Conservation (phyloP, 2,888 invertebrate genomes). For the Cryptosula pallasiana region DNA sequence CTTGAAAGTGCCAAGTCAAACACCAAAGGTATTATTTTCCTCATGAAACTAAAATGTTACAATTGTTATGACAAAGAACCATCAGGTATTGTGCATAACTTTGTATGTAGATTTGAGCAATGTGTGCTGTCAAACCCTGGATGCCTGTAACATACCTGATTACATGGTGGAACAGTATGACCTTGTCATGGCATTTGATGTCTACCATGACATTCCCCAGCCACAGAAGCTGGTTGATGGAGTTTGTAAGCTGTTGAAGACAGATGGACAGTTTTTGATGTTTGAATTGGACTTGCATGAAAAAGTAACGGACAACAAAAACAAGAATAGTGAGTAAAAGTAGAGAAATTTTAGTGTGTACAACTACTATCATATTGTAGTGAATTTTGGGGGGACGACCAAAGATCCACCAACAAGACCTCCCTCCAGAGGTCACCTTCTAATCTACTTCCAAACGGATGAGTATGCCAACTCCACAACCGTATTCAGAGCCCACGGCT, state of each 20-base stretch:
- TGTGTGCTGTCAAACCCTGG: not conserved
- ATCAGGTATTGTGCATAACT: too few relatives aligned
- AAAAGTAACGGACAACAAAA: not conserved
- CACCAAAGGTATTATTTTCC: not conserved
- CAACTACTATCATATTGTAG: too few relatives aligned
- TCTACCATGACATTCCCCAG: conserved; percentile 9
- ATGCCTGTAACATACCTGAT: not conserved
- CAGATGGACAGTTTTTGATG: not conserved
- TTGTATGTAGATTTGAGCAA: not conserved
- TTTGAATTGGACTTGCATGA: not conserved
- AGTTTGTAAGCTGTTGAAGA: not conserved
- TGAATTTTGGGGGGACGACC: too few relatives aligned
- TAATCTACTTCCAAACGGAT: too few relatives aligned
- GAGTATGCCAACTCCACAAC: too few relatives aligned
- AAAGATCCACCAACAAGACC: too few relatives aligned
- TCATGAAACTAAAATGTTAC: too few relatives aligned
- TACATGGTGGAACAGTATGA: not conserved
- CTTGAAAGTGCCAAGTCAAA: conserved; percentile 4
- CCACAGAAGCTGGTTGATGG: not conserved
- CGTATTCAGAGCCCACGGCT: too few relatives aligned
- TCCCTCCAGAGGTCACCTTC: too few relatives aligned
- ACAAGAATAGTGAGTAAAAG: not conserved
- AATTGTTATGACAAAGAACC: too few relatives aligned
- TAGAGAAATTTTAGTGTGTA: too few relatives aligned
- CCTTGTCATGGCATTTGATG: conserved; percentile 14